phyloP scores from a whole-genome alignment of 2,888 invertebrate species.

The Agriopis leucophaearia region DNA sequence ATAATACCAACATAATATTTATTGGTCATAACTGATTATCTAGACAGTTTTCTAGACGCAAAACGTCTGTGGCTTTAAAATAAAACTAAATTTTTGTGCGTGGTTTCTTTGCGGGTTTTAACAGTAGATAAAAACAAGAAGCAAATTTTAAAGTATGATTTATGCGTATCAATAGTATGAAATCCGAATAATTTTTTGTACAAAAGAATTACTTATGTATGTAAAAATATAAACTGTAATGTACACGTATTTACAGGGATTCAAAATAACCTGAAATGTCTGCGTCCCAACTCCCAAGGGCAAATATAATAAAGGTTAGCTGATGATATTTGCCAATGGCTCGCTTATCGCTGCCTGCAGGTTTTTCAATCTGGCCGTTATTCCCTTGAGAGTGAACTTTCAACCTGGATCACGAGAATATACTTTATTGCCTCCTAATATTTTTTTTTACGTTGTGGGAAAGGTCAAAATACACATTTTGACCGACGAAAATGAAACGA shows the following conservation, averaged over 20 bases:
- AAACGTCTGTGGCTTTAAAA: too few species aligned
- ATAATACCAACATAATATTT: too few species aligned
- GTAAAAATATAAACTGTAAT: conserved; percentile 4
- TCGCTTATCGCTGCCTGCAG: conserved; percentile 33
- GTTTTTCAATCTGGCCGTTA: conserved; percentile 31
- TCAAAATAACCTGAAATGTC: conserved; percentile 15
- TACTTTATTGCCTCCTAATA: background rate
- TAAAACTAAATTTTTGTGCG: too few species aligned
- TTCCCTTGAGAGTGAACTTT: conserved; percentile 19
- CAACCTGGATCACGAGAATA: background rate
- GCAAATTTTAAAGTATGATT: too few species aligned
- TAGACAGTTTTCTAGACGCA: too few species aligned
- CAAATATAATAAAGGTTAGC: conserved; percentile 33
- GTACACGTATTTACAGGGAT: conserved; percentile 1
- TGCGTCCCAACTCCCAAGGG: conserved; percentile 28
- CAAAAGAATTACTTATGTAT: background rate
- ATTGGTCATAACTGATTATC: too few species aligned
- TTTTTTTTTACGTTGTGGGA: background rate
- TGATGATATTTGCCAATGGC: conserved; percentile 35
- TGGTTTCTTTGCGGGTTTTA: too few species aligned
- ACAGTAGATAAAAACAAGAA: too few species aligned
- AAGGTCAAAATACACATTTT: background rate
- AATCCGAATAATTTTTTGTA: background rate
- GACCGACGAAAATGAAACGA: background rate
- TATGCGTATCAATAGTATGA: too few species aligned